Conservation (phyloP, 2,113 vertebrate species). For the Xiphophorus couchianus region DNA sequence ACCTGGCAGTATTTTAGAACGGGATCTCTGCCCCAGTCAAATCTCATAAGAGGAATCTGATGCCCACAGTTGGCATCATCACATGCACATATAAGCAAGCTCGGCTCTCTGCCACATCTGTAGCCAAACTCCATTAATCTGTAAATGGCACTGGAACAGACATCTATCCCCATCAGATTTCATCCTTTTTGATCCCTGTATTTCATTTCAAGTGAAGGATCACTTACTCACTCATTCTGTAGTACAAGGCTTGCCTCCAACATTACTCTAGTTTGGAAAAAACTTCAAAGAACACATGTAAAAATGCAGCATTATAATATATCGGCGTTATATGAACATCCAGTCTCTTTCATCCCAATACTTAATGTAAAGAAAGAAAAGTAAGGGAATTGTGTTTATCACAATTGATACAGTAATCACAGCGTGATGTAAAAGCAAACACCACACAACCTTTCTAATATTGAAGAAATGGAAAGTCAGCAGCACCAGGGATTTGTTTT, state of each 20-base stretch:
- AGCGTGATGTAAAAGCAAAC: too few relatives aligned
- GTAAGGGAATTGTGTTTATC: too few relatives aligned
- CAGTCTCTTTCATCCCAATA: neutral
- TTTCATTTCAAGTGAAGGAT: constrained; percentile 54
- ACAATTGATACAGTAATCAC: too few relatives aligned
- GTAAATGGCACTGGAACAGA: constrained; percentile 56
- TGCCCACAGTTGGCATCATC: constrained; percentile 44
- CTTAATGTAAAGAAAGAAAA: neutral
- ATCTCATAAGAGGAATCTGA: constrained; percentile 37
- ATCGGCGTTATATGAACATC: neutral
- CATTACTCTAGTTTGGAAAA: too few relatives aligned
- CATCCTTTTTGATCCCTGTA: constrained; percentile 33
- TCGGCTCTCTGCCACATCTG: constrained; percentile 47
- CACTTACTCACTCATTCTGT: constrained; percentile 13
- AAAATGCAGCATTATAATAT: neutral
- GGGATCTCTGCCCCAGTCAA: constrained; percentile 21
- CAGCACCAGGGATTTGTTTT: too few relatives aligned
- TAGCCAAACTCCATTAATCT: constrained; percentile 60
- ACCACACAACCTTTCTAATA: too few relatives aligned
- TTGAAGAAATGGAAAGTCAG: too few relatives aligned
- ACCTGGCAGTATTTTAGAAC: constrained; percentile 45
- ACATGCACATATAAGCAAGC: constrained; percentile 30
- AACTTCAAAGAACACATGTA: neutral
- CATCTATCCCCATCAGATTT: constrained; percentile 58
- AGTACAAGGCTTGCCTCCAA: neutral